Evolutionary conservation across 2,113 vertebrate species (phyloP), one percentile per base, ranked within the genome.

Genomic region (Nycticorax nycticorax): DNA sequence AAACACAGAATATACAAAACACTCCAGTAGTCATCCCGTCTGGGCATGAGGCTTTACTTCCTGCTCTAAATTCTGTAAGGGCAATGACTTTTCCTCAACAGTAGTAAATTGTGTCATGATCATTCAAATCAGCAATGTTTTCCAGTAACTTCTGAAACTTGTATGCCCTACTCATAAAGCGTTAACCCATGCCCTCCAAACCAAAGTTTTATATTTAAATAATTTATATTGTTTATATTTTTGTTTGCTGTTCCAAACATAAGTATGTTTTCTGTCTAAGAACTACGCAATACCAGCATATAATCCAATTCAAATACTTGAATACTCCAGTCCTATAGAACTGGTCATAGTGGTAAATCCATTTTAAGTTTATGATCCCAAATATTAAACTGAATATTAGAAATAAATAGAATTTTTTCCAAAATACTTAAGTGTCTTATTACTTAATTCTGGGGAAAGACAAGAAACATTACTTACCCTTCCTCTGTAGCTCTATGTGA

Each of bases 381-480:
- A 85, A 63, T 27, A 77, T 15, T 52, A 26, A 35, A 60, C 11
- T 30, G 23, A n/a, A 1, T 7, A 28, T 43, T 43, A 32, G 64
- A 63, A 88, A 60, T 30, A 8, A 23, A 14, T 15, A 43, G 41
- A 43, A 7, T 9, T 33, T 56, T 26, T 50, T 27, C 4, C 27
- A 67, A 84, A 90, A 59, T 53, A 77, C 12, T n/a, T 82, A 4
- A 28, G 26, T 39, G 35, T 12, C 0, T 8, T 63, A 41, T 27
- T 39, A 68, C 27, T 43, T 67, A 53, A 27, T 57, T 87, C 56
- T 45, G 37, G 63, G 81, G 43, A 86, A 96, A 86, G 43, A 81
- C 83, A 86, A 77, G n/a, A 96, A 91, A 50, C 28, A 81, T 59
- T 68, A 97, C 87, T 95, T 82, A 97, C 91, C 93, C 24, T 64